A percentile compares a stretch with the other conserved stretches of the same genome.
Conservation (phyloP, 2,113 vertebrate species). For the Struthidea cinerea region DNA sequence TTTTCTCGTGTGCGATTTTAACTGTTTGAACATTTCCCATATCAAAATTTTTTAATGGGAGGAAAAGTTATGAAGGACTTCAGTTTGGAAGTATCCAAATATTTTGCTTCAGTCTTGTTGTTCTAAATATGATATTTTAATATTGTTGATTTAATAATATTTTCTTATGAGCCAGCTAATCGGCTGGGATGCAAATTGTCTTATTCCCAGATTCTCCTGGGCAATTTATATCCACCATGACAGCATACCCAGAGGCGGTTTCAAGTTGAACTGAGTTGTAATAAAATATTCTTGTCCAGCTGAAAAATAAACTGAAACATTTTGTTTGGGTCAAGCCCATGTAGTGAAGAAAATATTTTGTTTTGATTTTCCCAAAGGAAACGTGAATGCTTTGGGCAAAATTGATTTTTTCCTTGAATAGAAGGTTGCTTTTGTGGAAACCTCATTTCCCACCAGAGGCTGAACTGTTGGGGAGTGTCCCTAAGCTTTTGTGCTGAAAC, state of each 20-base stretch:
- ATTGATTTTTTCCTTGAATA: background rate
- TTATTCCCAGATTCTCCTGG: background rate
- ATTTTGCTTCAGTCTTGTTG: background rate
- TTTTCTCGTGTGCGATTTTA: background rate
- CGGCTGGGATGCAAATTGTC: background rate
- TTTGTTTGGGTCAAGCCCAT: background rate
- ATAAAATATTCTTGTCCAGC: slow-evolving; percentile 3
- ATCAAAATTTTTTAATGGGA: background rate
- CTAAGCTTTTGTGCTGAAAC: background rate
- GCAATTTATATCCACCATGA: background rate
- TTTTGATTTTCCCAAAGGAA: slow-evolving; percentile 11
- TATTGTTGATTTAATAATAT: background rate
- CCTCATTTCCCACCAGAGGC: background rate
- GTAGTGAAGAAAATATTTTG: background rate
- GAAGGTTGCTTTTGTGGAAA: background rate
- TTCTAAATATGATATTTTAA: background rate
- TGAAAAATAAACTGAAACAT: background rate
- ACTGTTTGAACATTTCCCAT: background rate
- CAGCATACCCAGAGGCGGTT: background rate
- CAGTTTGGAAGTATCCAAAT: background rate
- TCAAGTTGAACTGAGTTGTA: background rate
- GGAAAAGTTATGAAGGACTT: background rate
- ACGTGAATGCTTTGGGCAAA: background rate
- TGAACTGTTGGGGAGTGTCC: background rate
- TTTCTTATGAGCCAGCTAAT: background rate